These are phyloP conservation scores for Eupeodes luniger DNA, from an alignment of 2,888 invertebrate species.

Conservation along the genomic window DNA sequence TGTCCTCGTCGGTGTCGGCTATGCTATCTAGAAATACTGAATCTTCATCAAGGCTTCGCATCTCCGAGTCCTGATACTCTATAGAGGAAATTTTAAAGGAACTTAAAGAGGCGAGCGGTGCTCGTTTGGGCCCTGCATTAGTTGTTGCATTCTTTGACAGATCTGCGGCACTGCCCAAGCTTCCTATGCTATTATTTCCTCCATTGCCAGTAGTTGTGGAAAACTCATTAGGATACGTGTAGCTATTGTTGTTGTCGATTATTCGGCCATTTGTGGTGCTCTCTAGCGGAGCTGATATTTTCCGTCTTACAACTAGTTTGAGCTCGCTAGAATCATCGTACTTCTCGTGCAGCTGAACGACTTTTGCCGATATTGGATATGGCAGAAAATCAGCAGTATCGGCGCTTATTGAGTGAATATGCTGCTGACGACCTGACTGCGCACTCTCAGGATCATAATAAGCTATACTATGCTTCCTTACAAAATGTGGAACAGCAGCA, in stretches of 20 bases:
- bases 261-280: conserved; percentile 59
- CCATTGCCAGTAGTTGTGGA: conserved; percentile 78
- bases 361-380: conserved; percentile 77
- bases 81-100: conserved; percentile 90
- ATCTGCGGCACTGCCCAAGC: conserved; percentile 79
- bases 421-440: conserved; percentile 82
- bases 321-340: conserved; percentile 80
- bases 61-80: conserved; percentile 89
- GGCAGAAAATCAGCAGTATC: conserved; percentile 82
- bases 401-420: conserved; percentile 83
- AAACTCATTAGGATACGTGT: conserved; percentile 78
- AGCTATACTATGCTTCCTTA: conserved; percentile 82
- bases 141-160: conserved; percentile 81
- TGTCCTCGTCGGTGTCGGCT: conserved; percentile 92
- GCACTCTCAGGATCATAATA: conserved; percentile 82
- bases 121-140: conserved; percentile 85
- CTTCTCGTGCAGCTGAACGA: conserved; percentile 59
- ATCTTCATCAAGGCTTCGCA: conserved; percentile 91
- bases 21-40: conserved; percentile 91
- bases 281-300: conserved; percentile 79
- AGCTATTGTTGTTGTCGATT: conserved; percentile 81
- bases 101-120: conserved; percentile 92
- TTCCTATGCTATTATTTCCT: conserved; percentile 81
- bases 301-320: conserved; percentile 81
- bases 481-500: conserved; percentile 78